These are phyloP conservation scores for Cosmopolites sordidus DNA, from an alignment of 2,888 invertebrate species.

Conservation along the genomic window DNA sequence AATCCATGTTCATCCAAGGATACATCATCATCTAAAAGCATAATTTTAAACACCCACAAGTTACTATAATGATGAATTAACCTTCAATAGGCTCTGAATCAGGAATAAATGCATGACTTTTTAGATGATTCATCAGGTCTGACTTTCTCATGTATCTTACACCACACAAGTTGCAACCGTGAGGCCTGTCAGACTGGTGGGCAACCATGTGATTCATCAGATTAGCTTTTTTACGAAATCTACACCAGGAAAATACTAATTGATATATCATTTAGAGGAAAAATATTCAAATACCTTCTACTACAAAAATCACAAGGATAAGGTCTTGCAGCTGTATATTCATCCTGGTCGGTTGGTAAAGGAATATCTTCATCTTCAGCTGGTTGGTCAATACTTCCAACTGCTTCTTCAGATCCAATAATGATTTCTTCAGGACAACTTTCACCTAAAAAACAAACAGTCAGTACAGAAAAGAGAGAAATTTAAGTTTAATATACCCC, in stretches of 20 bases:
- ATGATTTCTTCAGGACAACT: conserved; percentile 47
- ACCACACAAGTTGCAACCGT: conserved; percentile 78
- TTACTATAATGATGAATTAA: background rate
- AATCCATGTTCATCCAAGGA: conserved; percentile 14
- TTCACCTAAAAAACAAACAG: conserved; percentile 46
- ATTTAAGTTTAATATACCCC: conserved; percentile 13
- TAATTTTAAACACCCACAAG: conserved; percentile 16
- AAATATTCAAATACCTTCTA: conserved; percentile 49
- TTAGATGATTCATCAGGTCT: conserved; percentile 78
- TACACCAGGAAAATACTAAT: conserved; percentile 5
- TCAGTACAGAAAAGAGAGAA: background rate
- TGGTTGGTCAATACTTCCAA: conserved; percentile 53
- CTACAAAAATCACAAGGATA: conserved; percentile 86
- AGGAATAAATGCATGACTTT: conserved; percentile 74
- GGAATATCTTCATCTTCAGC: conserved; percentile 68
- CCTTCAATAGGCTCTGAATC: conserved; percentile 42
- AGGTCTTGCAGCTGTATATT: conserved; percentile 70
- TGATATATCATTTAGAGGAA: no score
- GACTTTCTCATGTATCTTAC: conserved; percentile 74
- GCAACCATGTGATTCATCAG: conserved; percentile 84
- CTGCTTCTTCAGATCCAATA: conserved; percentile 54
- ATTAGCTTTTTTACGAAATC: conserved; percentile 76
- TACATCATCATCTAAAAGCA: conserved; percentile 22
- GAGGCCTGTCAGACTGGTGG: conserved; percentile 78
- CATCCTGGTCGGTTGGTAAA: conserved; percentile 76